Base-by-base conservation (phyloP, 2,797 vertebrate genomes). In the Eremophila alpestris region DNA sequence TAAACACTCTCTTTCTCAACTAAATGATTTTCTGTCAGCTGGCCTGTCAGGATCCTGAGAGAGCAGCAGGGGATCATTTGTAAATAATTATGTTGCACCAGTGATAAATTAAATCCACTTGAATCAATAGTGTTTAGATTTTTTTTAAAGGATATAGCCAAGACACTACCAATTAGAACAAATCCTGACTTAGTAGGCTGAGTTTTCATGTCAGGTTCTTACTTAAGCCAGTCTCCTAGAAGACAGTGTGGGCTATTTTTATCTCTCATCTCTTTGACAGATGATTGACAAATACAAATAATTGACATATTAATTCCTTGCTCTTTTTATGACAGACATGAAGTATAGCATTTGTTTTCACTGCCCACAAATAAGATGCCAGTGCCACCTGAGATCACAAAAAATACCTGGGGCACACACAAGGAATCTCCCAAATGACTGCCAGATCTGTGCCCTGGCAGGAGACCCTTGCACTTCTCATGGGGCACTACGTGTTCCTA, bases 11-110 rank as follows among this genome's bases (percentile, higher is more conserved):
- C 91, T 96, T 97, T 98, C 96, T 96, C 92, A 70, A 45, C 89
- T 94, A 97, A 98, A 98, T 94, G 97, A 98, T 98, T 98, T 98
- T 97, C 98, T 98, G 97, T 98, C 98, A 98, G 81, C 83, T 56
- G 59, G 73, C 63, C 62, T 93, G 87, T 97, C 95, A 94, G 87
- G 67, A 79, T 97, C 92, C 85, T 94, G 90, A 95, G 94, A 94
- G 89, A 97, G 94, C 87, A 64, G 82, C 93, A 96, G 92, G 91
- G 94, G 94, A 97, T 97, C 96, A 92, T 98, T 98, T 97, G 89
- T 95, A 97, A 97, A 97, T 95, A 98, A 97, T 97, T 96, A 97
- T 76, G 46, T 94, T 97, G 81, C 85, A 87, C 84, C 67, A 89
- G 91, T 96, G 95, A 98, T 97, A 97, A 97, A 98, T 98, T 98